phyloP scores from a whole-genome alignment of 1,140 invertebrate species.

The Papilio polytes region DNA sequence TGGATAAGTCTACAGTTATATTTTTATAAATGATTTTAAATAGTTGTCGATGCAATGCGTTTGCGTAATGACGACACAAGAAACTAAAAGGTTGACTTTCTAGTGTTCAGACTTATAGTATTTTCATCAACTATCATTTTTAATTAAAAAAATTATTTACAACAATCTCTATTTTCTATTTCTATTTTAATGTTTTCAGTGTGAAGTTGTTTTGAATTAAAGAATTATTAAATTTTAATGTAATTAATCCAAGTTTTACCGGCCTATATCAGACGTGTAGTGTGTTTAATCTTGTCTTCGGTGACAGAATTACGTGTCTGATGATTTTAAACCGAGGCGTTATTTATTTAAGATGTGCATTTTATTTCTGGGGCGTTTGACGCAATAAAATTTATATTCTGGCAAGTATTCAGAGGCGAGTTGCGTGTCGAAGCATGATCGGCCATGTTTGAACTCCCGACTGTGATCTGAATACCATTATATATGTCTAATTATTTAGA shows the following conservation, averaged over 20 bases:
- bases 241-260: slow-evolving; percentile 14
- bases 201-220: not conserved
- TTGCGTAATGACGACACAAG: slow-evolving; percentile 60
- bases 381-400: slow-evolving; percentile 69
- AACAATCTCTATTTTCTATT: too few species aligned
- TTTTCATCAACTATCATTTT: slow-evolving; percentile 27
- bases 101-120: too few species aligned
- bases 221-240: not conserved
- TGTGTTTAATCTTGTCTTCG: slow-evolving; percentile 61
- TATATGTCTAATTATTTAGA: not conserved
- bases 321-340: slow-evolving; percentile 57
- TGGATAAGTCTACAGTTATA: too few species aligned
- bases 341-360: slow-evolving; percentile 52
- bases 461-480: slow-evolving; percentile 14
- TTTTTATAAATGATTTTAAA: too few species aligned
- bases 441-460: slow-evolving; percentile 24
- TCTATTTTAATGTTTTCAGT: not conserved
- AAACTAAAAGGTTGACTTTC: slow-evolving; percentile 62
- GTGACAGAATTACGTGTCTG: slow-evolving; percentile 74
- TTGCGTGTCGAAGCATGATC: slow-evolving; percentile 30
- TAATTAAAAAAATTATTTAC: not conserved
- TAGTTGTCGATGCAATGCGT: slow-evolving; percentile 64
- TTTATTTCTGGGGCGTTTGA: slow-evolving; percentile 68
- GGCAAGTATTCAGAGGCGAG: slow-evolving; percentile 49
- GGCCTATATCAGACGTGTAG: slow-evolving; percentile 42